Evolutionary conservation across 2,888 invertebrate species (phyloP), one percentile per base, ranked within the genome.

Genomic region (Opisthograptis luteolata): DNA sequence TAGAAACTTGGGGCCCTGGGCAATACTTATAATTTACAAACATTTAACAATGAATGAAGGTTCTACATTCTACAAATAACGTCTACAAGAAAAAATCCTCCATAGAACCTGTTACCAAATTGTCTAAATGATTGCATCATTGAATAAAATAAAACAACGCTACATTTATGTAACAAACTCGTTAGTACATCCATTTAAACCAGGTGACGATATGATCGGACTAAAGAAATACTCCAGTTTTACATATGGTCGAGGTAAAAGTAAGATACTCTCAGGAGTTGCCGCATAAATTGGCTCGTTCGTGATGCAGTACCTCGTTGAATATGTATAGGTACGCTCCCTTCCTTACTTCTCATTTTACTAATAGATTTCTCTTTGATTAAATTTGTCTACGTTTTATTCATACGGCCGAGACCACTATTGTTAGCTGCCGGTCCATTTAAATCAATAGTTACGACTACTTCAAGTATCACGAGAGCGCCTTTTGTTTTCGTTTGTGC

Each of bases 311-410:
- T 86, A 70, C 84, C 87, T 86, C 78, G 89, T 90, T 90, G 90
- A 89, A 90, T 90, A 90, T 90, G 90, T 90, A 90, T 89, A 88
- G 84, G 81, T 87, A 84, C 76, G 85, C 85, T 86, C 89, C 89
- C 89, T 90, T 87, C 89, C 90, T 85, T 87, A 87, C 84, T 89
- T 87, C 89, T 89, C 90, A 90, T 90, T 90, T 90, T 90, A 88
- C 90, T 90, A 90, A 90, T 90, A 90, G 89, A 90, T 89, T 90
- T 87, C 85, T 84, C 87, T 89, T 87, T 90, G 89, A 90, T 90
- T 90, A 90, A 89, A 90, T 89, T 89, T 90, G 89, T 89, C 44
- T 51, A 51, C 50, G 83, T 87, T 90, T 88, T 88, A 89, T 88
- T 87, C 88, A 87, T 87, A 85, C 79, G 80, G 65, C 63, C 66